Evolutionary conservation across 2,888 invertebrate genomes (phyloP).

Genomic region (Eulithis prunata): DNA sequence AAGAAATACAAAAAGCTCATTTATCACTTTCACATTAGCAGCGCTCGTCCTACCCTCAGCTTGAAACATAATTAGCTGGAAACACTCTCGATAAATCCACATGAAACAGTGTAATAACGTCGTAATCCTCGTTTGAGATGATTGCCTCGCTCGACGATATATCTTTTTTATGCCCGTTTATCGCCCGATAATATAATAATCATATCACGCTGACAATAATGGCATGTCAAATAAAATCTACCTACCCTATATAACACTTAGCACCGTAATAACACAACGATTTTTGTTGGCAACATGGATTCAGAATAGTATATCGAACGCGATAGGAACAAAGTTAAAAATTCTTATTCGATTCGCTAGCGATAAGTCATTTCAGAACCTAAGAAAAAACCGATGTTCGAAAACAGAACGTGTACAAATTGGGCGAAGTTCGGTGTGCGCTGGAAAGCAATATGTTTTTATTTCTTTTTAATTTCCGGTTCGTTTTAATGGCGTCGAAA

Average conservation of each 20-base stretch:
- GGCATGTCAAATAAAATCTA: constrained; percentile 82
- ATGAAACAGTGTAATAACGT: constrained; percentile 73
- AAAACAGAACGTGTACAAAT: constrained; percentile 80
- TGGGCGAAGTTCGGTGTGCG: constrained; percentile 79
- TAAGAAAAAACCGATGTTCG: constrained; percentile 64
- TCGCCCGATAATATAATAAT: constrained; percentile 83
- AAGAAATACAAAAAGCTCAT: constrained; percentile 35
- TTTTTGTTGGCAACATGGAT: constrained; percentile 37
- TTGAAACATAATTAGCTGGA: constrained; percentile 53
- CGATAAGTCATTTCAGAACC: constrained; percentile 54
- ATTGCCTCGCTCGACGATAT: constrained; percentile 73
- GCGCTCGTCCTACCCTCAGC: constrained; percentile 49
- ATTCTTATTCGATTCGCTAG: constrained; percentile 32
- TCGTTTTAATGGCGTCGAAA: constrained; percentile 83
- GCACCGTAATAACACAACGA: constrained; percentile 51
- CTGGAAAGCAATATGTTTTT: constrained; percentile 83
- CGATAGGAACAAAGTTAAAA: constrained; percentile 43
- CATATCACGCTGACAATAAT: constrained; percentile 81
- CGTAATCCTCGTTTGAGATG: constrained; percentile 73
- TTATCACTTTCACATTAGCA: constrained; percentile 45
- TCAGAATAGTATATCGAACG: constrained; percentile 27
- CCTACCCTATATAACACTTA: constrained; percentile 72
- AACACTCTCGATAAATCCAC: constrained; percentile 75
- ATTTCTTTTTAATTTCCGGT: constrained; percentile 84
- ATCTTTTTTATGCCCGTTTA: constrained; percentile 81